Evolutionary conservation across 2,797 vertebrate genomes (phyloP).

Genomic region (Helicolenus hilgendorfi): DNA sequence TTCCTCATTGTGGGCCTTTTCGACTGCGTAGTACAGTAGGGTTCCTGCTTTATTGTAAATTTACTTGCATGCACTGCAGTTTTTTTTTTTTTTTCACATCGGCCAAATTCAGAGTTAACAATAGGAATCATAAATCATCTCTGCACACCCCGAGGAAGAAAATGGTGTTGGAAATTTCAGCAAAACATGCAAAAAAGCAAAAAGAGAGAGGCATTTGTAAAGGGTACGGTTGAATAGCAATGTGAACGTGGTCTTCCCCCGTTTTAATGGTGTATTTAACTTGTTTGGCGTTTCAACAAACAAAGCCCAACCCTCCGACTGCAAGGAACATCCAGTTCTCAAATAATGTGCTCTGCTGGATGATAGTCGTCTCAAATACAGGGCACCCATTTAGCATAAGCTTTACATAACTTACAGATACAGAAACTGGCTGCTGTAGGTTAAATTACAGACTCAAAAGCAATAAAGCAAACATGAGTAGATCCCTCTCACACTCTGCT

Average conservation of each 20-base stretch:
- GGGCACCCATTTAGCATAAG: slow-evolving; percentile 16
- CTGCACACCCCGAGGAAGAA: background rate
- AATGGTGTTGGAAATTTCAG: background rate
- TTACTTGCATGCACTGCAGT: background rate
- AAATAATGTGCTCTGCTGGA: slow-evolving; percentile 11
- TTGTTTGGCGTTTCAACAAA: slow-evolving; percentile 78
- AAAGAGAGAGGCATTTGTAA: background rate
- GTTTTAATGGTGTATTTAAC: slow-evolving; percentile 71
- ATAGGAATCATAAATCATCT: slow-evolving; percentile 35
- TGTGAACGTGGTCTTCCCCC: slow-evolving; percentile 58
- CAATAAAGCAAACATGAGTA: slow-evolving; percentile 1
- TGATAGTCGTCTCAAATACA: slow-evolving; percentile 48
- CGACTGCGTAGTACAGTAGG: background rate
- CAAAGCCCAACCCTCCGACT: slow-evolving; percentile 64
- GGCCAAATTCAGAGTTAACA: slow-evolving; percentile 15
- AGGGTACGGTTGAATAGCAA: background rate
- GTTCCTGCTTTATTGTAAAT: background rate
- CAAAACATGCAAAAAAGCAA: background rate
- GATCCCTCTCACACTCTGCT: background rate
- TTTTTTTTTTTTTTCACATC: background rate
- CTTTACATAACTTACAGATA: slow-evolving; percentile 47
- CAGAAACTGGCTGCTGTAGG: slow-evolving; percentile 7
- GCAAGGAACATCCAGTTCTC: slow-evolving; percentile 50
- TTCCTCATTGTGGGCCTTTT: slow-evolving; percentile 6
- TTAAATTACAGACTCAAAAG: slow-evolving; percentile 9